Base-by-base conservation (phyloP, 2,113 vertebrate genomes). In the Pluvialis apricaria region DNA sequence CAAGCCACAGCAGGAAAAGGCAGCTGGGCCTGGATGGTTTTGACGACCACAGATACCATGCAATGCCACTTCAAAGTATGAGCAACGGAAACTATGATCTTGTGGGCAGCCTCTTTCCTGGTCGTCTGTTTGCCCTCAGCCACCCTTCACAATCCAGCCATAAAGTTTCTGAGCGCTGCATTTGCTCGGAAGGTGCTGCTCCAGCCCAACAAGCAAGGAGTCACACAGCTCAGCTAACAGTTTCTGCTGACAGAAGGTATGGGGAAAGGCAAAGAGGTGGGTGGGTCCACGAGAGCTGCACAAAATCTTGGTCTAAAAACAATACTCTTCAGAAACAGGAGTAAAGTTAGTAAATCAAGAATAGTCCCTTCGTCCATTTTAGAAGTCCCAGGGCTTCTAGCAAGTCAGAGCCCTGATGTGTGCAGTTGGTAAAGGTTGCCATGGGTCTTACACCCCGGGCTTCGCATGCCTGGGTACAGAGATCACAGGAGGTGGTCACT, bases 401-500 rank as follows among this genome's bases (percentile, higher is more conserved):
- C 9, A 89, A n/a, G 13, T 51, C 16, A 66, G 29, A 80, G 16
- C 4, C 28, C 25, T 28, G 14, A 28, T 13, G 4, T 19, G 31
- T 80, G 28, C 7, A 28, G 31, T 9, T 47, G 2, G 3, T 36
- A 68, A 51, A 87, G 5, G 4, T 69, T 80, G 11, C 16, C 38
- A 5, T 19, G 7, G 11, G 21, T 73, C 55, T 80, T 58, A 24
- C 20, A 69, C 15, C 5, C n/a, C 38, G 19, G 9, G 8, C n/a
- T 60, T 10, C 2, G 4, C 16, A 25, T 5, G 9, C 3, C 36
- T 29, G 15, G 26, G 3, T 40, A 61, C 18, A 61, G 44, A 90
- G 3, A 24, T 44, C 29, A 26, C 47, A n/a, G 0, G 0, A 13
- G 3, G 1, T n/a, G 3, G 3, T 69, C 34, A 61, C 6, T 1